phyloP scores from a whole-genome alignment of 2,888 invertebrate species.

The Napeogenes sylphis region DNA sequence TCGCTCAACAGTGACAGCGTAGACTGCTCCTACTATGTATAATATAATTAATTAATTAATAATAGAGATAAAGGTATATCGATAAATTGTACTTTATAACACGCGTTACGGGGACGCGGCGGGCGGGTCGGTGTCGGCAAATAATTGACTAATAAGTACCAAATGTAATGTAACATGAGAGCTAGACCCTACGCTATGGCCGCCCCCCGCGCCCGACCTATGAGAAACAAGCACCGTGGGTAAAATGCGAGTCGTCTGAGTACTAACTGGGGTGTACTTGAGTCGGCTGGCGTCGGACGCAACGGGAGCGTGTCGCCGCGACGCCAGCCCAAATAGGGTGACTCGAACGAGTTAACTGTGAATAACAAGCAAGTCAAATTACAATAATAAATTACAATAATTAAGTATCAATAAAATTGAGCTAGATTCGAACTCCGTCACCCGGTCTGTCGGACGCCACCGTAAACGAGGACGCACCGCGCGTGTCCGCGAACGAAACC shows the following conservation, averaged over 20 bases:
- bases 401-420: conserved; percentile 73
- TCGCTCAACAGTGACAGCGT: conserved; percentile 50
- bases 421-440: conserved; percentile 62
- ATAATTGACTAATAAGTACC: conserved; percentile 35
- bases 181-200: conserved; percentile 7
- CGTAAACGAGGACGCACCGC: conserved; percentile 13
- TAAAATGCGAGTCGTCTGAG: conserved; percentile 61
- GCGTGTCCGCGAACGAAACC: conserved; percentile 8
- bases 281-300: conserved; percentile 26
- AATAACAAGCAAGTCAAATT: conserved; percentile 64
- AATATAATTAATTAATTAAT: conserved; percentile 39
- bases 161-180: conserved; percentile 12
- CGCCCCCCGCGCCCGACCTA: conserved; percentile 31
- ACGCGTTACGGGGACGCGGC: conserved; percentile 42
- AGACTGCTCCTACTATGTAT: conserved; percentile 29
- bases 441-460: conserved; percentile 36
- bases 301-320: neutral
- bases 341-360: conserved; percentile 46
- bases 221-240: conserved; percentile 57
- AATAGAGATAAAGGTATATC: conserved; percentile 50
- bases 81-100: conserved; percentile 62
- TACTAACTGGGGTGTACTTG: conserved; percentile 36
- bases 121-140: conserved; percentile 25
- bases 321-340: conserved; percentile 34
- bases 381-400: conserved; percentile 49